Evolutionary conservation across 2,113 vertebrate species (phyloP), one percentile per base, ranked within the genome.

Genomic region (Alosa alosa): DNA sequence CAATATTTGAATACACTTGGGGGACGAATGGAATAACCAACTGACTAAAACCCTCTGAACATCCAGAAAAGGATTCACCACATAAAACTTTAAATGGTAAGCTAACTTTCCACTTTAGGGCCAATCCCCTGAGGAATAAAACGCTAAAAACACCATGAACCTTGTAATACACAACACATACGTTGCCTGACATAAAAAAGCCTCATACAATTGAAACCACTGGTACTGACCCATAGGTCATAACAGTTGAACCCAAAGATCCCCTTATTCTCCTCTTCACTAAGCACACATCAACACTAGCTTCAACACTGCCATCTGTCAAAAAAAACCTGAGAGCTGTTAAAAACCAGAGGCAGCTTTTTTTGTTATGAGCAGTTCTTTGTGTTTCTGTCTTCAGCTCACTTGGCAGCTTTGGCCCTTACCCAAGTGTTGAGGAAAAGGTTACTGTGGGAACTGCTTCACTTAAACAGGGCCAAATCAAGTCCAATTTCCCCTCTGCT

Each of bases 171-270:
- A 75, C 68, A 39, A 75, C 68, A 75, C 31, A 75, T 15, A 78
- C 41, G 55, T 60, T 20, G 55, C 55, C 20, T 60, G 55, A 60
- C 55, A 22, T 22, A 20, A 22, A 20, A 18, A 60, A 60, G 55
- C 36, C 36, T 31, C 11, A 36, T 36, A 31, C 72, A 15, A 17
- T 1, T 39, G 13, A 39, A 78, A 36, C 4, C 55, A 60, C 64
- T 36, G 78, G 84, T 82, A 88, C 91, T 8, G 89, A 84, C 85
- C 90, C 90, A 88, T 82, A 93, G 93, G 85, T 92, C 91, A 93
- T 92, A 93, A 89, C 91, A 88, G 90, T 92, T 44, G 81, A 68
- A 81, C 55, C 13, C 82, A 82, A 88, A 55, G 87, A 82, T 82
- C 83, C 86, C 49, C 81, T 39, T 6, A 22, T 31, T 55, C 25